Base-by-base conservation (phyloP, 2,888 invertebrate species). In the Heliconius ismenius region DNA sequence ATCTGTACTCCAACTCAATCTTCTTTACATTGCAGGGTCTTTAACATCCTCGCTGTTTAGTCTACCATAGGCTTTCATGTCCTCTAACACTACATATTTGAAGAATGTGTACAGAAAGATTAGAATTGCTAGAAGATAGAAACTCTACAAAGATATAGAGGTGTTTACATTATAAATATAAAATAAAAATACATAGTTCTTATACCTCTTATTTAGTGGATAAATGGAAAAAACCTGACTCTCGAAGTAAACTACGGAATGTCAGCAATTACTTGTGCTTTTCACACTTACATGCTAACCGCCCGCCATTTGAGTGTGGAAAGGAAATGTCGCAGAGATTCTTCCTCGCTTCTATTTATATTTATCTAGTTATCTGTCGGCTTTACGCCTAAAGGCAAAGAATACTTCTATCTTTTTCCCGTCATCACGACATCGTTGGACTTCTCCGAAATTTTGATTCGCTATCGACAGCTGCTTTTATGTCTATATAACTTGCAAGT, bases 261-360 rank as follows among this genome's bases (percentile, higher is more conserved):
- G 83, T 79, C 83, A 87, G 88, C 89, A 90, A 93, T 92, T 90
- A 91, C 87, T 86, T 79, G 84, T 83, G 90, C 92, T 93, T 92
- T 93, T 93, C 90, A 93, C 93, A 92, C 92, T 83, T 88, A 81
- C 84, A 82, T 81, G 90, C 90, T 93, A 93, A 94, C 85, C 81
- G 91, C 80, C 80, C 82, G 86, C 85, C 87, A 85, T 89, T 86
- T 83, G 83, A 83, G 85, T 82, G 85, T 85, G 83, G 88, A 91
- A 88, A 90, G 83, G 88, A 91, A 88, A 90, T 92, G 92, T 92
- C 90, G 83, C 89, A 86, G 84, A 79, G 73, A 80, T 78, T 76
- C 74, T 74, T 82, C 79, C 73, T 78, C 76, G 81, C 79, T 79
- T 82, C 73, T 64, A 74, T 79, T 73, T 76, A 79, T 73, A 77